Evolutionary conservation across 1,140 invertebrate genomes (phyloP).

Genomic region (Camponotus pennsylvanicus): DNA sequence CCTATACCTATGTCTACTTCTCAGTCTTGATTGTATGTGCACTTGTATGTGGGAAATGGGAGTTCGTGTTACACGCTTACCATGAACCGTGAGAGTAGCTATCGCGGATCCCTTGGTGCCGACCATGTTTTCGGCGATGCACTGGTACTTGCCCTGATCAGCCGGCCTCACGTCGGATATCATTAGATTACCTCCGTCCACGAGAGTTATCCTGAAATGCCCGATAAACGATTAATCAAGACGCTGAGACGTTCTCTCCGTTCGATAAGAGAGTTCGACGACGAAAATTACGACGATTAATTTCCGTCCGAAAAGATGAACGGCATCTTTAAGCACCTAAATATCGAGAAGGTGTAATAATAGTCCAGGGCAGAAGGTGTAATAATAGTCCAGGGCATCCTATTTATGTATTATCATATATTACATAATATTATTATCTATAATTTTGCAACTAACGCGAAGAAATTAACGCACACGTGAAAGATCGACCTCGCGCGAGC

Average conservation of each 20-base stretch:
- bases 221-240: constrained; percentile 62
- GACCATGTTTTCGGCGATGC: constrained; percentile 94
- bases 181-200: constrained; percentile 93
- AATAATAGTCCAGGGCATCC: not conserved
- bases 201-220: constrained; percentile 90
- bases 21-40: not conserved
- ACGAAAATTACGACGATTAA: constrained; percentile 60
- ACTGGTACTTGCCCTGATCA: constrained; percentile 95
- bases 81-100: constrained; percentile 93
- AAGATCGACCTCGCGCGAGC: not conserved
- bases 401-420: not conserved
- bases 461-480: not conserved
- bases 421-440: constrained; percentile 21
- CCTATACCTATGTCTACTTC: not conserved
- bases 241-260: constrained; percentile 34
- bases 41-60: not conserved
- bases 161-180: constrained; percentile 93
- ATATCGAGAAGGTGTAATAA: not conserved
- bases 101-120: constrained; percentile 92
- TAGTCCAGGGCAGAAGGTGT: not conserved
- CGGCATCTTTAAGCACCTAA: constrained; percentile 20
- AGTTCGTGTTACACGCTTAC: constrained; percentile 85
- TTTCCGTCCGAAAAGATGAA: constrained; percentile 45
- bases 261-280: constrained; percentile 49
- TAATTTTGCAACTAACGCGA: not conserved